These are phyloP conservation scores for Propithecus deckenii DNA, from an alignment of 2,797 vertebrate genomes.

Conservation along the genomic window DNA sequence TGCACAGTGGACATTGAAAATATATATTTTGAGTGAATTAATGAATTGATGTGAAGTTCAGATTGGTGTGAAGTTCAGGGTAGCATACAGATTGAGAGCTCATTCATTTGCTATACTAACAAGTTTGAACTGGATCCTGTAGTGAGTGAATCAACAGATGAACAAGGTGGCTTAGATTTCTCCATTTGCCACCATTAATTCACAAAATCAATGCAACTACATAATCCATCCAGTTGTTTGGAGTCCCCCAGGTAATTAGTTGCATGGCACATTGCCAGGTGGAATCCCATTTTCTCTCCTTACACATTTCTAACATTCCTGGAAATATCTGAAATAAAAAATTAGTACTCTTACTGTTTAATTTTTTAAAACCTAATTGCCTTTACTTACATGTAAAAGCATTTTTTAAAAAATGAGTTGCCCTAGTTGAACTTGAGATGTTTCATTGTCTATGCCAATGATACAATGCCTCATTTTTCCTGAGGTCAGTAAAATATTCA, in stretches of 20 bases:
- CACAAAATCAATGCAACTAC: constrained; percentile 49
- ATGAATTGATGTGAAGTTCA: neutral
- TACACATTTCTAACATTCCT: neutral
- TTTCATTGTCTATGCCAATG: neutral
- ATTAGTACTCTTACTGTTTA: neutral
- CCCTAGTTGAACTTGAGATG: neutral
- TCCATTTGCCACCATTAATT: constrained; percentile 55
- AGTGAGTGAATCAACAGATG: constrained; percentile 30
- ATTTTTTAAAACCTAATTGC: neutral
- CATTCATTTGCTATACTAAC: neutral
- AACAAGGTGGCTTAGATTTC: constrained; percentile 47
- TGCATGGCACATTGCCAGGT: constrained; percentile 7
- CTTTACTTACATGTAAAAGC: neutral
- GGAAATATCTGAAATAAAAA: constrained; percentile 37
- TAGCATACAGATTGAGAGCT: neutral
- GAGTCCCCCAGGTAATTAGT: constrained; percentile 48
- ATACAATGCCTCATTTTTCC: neutral
- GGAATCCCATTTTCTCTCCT: neutral
- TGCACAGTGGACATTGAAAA: neutral
- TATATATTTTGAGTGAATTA: constrained; percentile 11
- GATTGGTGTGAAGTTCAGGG: neutral
- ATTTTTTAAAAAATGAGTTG: neutral
- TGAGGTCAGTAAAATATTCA: neutral
- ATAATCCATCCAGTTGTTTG: constrained; percentile 25
- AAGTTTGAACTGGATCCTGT: constrained; percentile 18